Percentiles rank a stretch among this genome's conserved stretches.
phyloP scores from a whole-genome alignment of 2,888 invertebrate species.

The Drosophila paranaensis region DNA sequence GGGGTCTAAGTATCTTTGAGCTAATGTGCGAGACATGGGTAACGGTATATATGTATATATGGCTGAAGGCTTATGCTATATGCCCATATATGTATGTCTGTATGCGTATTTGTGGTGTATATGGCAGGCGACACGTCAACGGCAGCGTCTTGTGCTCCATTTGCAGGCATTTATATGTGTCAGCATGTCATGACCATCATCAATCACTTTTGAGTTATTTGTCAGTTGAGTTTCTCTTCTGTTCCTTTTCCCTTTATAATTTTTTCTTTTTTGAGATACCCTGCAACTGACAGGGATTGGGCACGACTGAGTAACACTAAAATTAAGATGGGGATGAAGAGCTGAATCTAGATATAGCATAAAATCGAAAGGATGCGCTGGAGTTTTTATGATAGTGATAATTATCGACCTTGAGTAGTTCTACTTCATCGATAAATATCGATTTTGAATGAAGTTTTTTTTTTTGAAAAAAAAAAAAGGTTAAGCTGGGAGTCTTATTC shows the following conservation, averaged over 20 bases:
- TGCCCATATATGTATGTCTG: not conserved
- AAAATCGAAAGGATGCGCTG: not conserved
- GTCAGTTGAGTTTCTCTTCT: conserved; percentile 58
- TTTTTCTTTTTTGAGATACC: conserved; percentile 4
- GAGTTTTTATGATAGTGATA: not conserved
- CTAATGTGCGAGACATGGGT: conserved; percentile 48
- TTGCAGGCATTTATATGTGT: conserved; percentile 78
- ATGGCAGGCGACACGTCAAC: conserved; percentile 58
- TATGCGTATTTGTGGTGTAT: conserved; percentile 4
- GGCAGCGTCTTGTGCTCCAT: conserved; percentile 68
- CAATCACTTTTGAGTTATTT: conserved; percentile 78
- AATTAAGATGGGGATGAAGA: not conserved
- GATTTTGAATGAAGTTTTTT: not conserved
- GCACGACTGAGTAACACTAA: not conserved
- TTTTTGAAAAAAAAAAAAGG: too few species aligned
- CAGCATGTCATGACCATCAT: conserved; percentile 73
- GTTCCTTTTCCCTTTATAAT: conserved; percentile 5
- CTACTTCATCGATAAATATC: not conserved
- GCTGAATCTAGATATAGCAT: too few species aligned
- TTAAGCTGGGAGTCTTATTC: too few species aligned
- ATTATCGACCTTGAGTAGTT: not conserved
- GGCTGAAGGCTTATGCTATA: conserved; percentile 33
- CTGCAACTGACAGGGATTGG: not conserved
- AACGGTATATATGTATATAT: conserved; percentile 10
- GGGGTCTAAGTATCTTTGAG: conserved; percentile 34